Percentiles rank a stretch among this genome's conserved stretches.
These are phyloP conservation scores for Chaetophractus vellerosus DNA, from an alignment of 2,797 vertebrate genomes.

Conservation along the genomic window DNA sequence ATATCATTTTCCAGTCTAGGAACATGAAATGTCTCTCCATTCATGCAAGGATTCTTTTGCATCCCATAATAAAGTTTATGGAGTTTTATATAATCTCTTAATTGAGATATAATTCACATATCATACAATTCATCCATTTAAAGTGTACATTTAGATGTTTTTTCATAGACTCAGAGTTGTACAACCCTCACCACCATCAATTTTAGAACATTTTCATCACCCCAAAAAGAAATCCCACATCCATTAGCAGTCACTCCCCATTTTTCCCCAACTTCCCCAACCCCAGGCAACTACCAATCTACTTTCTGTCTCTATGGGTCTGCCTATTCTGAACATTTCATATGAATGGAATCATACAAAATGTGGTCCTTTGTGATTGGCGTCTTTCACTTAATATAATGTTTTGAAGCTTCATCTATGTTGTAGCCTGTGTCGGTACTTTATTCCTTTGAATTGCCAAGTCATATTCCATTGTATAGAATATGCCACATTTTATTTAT, in stretches of 20 bases:
- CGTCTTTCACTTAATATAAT: not conserved
- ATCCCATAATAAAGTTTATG: not conserved
- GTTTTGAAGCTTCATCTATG: not conserved
- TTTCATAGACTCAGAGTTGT: not conserved
- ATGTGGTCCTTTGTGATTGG: not conserved
- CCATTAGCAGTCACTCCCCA: not conserved
- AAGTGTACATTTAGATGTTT: not conserved
- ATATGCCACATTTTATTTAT: not conserved
- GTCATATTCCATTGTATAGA: not conserved
- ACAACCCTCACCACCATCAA: not conserved
- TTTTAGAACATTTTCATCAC: not conserved
- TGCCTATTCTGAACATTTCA: not conserved
- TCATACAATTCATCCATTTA: not conserved
- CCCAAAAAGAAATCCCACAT: not conserved
- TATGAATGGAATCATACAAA: not conserved
- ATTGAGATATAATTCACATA: constrained; percentile 2
- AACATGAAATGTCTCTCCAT: constrained; percentile 7
- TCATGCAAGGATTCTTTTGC: constrained; percentile 23
- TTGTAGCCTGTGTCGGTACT: not conserved
- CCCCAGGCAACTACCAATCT: not conserved
- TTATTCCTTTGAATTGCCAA: constrained; percentile 3
- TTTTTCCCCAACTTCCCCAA: not conserved
- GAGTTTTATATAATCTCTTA: not conserved
- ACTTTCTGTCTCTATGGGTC: not conserved
- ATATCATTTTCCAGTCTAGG: not conserved